Percentiles rank a stretch among this genome's conserved stretches.
Conservation (phyloP, 2,888 invertebrate species). For the Protonemura montana region DNA sequence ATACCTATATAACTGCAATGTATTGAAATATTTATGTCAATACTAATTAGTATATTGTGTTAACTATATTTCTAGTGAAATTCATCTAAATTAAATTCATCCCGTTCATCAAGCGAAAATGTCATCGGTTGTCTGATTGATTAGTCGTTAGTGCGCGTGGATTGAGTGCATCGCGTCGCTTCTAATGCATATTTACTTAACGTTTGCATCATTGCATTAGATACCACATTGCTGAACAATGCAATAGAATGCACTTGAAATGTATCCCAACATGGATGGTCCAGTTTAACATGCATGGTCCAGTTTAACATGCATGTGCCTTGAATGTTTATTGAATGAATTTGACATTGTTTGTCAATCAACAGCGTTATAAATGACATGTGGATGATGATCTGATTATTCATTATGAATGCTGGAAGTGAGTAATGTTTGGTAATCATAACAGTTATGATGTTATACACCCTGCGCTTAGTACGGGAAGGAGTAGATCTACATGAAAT, state of each 20-base stretch:
- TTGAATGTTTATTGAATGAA: not conserved
- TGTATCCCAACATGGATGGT: not conserved
- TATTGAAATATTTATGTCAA: not conserved
- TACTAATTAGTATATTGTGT: not conserved
- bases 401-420: not conserved
- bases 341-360: not conserved
- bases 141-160: not conserved
- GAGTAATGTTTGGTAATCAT: not conserved
- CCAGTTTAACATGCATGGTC: not conserved
- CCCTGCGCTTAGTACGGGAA: not conserved
- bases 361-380: not conserved
- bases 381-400: not conserved
- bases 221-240: not conserved
- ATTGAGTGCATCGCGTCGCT: not conserved
- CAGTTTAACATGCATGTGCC: not conserved
- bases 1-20: not conserved
- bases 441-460: not conserved
- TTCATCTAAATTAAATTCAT: not conserved
- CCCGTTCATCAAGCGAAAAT: not conserved
- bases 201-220: not conserved
- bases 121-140: not conserved
- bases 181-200: slow-evolving; percentile 7
- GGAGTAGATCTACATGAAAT: not conserved
- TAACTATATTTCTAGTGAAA: not conserved
- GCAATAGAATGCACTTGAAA: not conserved